Evolutionary conservation across 2,888 invertebrate genomes (phyloP).

Genomic region (Girardia tigrina): DNA sequence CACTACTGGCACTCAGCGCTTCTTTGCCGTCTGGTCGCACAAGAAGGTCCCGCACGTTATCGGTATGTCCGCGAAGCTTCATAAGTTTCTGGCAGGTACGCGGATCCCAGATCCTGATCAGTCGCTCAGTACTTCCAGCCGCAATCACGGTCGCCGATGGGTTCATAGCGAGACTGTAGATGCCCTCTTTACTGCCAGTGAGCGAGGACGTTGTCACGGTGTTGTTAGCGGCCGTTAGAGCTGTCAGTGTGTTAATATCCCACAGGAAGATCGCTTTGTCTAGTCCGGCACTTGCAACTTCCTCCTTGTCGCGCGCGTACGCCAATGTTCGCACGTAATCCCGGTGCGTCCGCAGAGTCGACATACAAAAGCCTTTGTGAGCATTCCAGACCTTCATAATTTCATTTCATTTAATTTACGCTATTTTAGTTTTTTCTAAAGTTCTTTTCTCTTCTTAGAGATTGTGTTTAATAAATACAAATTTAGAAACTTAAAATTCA

Average conservation of each 20-base stretch:
- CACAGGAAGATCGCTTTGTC: slow-evolving; percentile 91
- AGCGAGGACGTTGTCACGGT: slow-evolving; percentile 95
- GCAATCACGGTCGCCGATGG: slow-evolving; percentile 83
- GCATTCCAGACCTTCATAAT: slow-evolving; percentile 99
- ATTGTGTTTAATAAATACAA: too few relatives aligned
- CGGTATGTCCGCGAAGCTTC: slow-evolving; percentile 88
- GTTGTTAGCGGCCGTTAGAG: slow-evolving; percentile 90
- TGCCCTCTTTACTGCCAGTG: slow-evolving; percentile 88
- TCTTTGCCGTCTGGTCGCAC: slow-evolving; percentile 72
- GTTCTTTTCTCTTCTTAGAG: too few relatives aligned
- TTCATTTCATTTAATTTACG: too few relatives aligned
- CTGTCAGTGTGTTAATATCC: slow-evolving; percentile 94
- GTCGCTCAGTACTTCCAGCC: slow-evolving; percentile 61
- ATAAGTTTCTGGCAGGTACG: slow-evolving; percentile 78
- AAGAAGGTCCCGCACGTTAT: slow-evolving; percentile 87
- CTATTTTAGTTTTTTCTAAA: too few relatives aligned
- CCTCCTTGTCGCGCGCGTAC: slow-evolving; percentile 84
- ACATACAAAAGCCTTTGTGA: slow-evolving; percentile 97
- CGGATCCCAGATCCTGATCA: slow-evolving; percentile 89
- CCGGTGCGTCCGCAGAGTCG: slow-evolving; percentile 86
- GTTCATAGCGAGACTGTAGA: slow-evolving; percentile 96
- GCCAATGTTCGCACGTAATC: slow-evolving; percentile 95
- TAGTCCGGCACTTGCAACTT: slow-evolving; percentile 77
- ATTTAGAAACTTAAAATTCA: too few relatives aligned
- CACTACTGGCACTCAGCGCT: slow-evolving; percentile 65